Base-by-base conservation (phyloP, 2,797 vertebrate genomes). In the Schizopygopsis malacanthus region DNA sequence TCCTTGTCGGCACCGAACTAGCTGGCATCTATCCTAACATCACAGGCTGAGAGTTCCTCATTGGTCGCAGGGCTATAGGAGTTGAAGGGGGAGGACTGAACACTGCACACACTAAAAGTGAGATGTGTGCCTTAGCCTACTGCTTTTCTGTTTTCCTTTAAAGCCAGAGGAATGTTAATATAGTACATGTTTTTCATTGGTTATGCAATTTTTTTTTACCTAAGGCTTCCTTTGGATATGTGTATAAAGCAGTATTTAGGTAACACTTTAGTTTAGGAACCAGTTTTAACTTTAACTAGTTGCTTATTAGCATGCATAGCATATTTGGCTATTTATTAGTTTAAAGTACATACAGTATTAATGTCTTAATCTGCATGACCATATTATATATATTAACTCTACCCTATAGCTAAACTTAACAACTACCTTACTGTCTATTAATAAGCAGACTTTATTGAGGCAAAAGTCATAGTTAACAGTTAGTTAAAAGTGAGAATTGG, bases 1-100 rank as follows among this genome's bases (percentile, higher is more conserved):
- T 83, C 84, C 84, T 81, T 84, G 82, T 79, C 88, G 15, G 82
- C 87, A 84, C 82, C 84, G 70, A 84, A 86, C 79, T 87, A 67
- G 76, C 83, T 89, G 81, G 88, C 88, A 84, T 78, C 22, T n/a
- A 47, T 88, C 84, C 82, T 89, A 89, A 88, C 87, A 83, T 82
- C 80, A 77, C 59, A 79, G 76, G 52, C 50, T 63, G 77, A 22
- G 47, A 79, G 69, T 43, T 71, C 77, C 50, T 85, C 82, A 91
- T 91, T 90, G 90, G 90, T 87, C 71, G 63, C 22, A 63, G 61
- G 59, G 72, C 50, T 28, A 28, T 65, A 65, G 70, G 61, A 72
- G 54, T 81, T 71, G 41, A 81, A 87, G 86, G 83, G 83, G 90
- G 82, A 82, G 87, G 86, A 83, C 82, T 82, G 52, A 82, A 79